Evolutionary conservation across 2,888 invertebrate species (phyloP).

Genomic region (Chelonus formosanus): DNA sequence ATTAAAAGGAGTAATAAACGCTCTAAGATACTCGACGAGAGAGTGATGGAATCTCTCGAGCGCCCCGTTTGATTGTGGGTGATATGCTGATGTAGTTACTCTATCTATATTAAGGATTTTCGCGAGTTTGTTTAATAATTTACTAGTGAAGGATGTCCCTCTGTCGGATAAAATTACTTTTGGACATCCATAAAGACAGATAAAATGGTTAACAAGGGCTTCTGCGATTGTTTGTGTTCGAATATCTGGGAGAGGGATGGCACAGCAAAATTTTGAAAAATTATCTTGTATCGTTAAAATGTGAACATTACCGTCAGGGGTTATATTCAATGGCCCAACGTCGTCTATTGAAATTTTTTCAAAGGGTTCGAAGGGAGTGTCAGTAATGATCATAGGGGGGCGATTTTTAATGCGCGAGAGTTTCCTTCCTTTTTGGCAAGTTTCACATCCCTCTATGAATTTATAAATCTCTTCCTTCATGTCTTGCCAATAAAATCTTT

Average conservation of each 20-base stretch:
- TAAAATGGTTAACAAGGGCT: slow-evolving; percentile 14
- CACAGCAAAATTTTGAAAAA: slow-evolving; percentile 28
- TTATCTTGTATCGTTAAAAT: slow-evolving; percentile 30
- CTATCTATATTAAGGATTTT: slow-evolving; percentile 1
- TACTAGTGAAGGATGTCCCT: slow-evolving; percentile 16
- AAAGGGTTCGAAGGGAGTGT: slow-evolving; percentile 31
- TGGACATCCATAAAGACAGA: slow-evolving; percentile 26
- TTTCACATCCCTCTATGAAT: slow-evolving; percentile 32
- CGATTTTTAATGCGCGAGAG: slow-evolving; percentile 17
- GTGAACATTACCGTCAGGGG: slow-evolving; percentile 25
- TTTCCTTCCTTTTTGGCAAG: slow-evolving; percentile 38
- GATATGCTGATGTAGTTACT: neutral
- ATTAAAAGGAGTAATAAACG: neutral
- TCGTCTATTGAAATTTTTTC: slow-evolving; percentile 38
- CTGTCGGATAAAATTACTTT: slow-evolving; percentile 21
- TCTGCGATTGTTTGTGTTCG: slow-evolving; percentile 18
- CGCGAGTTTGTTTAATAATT: slow-evolving; percentile 6
- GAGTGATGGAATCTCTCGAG: slow-evolving; percentile 27
- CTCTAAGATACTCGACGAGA: slow-evolving; percentile 16
- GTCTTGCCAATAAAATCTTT: slow-evolving; percentile 38
- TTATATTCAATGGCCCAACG: slow-evolving; percentile 26
- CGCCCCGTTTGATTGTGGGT: slow-evolving; percentile 15
- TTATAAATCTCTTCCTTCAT: slow-evolving; percentile 36
- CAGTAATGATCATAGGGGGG: slow-evolving; percentile 39
- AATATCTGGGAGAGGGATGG: slow-evolving; percentile 22